A percentile compares a stretch with the other conserved stretches of the same genome.
phyloP scores from a whole-genome alignment of 2,797 vertebrate genomes.

The Siniperca scherzeri region DNA sequence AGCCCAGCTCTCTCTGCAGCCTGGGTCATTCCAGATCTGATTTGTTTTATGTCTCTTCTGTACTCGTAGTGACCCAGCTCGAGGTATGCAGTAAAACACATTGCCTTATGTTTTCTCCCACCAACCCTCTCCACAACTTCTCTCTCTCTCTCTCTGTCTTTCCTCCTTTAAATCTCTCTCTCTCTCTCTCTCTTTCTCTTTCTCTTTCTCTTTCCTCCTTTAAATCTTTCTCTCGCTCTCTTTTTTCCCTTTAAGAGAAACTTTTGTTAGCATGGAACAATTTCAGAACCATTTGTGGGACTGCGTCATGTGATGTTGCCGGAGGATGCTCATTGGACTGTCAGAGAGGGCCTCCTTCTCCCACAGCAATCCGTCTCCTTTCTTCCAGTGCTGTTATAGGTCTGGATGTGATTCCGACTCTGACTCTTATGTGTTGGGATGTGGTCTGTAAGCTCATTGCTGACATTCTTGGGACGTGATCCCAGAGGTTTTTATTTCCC shows the following conservation, averaged over 20 bases:
- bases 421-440: slow-evolving; percentile 82
- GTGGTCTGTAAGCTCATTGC: slow-evolving; percentile 84
- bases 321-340: slow-evolving; percentile 76
- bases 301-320: slow-evolving; percentile 79
- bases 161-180: slow-evolving; percentile 43
- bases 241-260: slow-evolving; percentile 64
- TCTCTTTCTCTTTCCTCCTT: slow-evolving; percentile 31
- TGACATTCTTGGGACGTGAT: slow-evolving; percentile 85
- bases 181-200: slow-evolving; percentile 1
- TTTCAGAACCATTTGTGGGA: slow-evolving; percentile 80
- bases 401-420: slow-evolving; percentile 82
- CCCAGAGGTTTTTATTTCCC: slow-evolving; percentile 75
- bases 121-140: slow-evolving; percentile 40
- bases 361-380: slow-evolving; percentile 69
- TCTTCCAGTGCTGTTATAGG: slow-evolving; percentile 76
- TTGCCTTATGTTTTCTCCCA: slow-evolving; percentile 71
- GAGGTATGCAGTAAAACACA: slow-evolving; percentile 81
- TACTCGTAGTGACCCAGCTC: slow-evolving; percentile 83
- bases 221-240: slow-evolving; percentile 35
- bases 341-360: slow-evolving; percentile 71
- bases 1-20: slow-evolving; percentile 57
- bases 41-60: slow-evolving; percentile 85
- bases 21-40: slow-evolving; percentile 78
- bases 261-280: slow-evolving; percentile 75
- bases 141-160: slow-evolving; percentile 26